Evolutionary conservation across 2,113 vertebrate genomes (phyloP).

Genomic region (Fulica atra): DNA sequence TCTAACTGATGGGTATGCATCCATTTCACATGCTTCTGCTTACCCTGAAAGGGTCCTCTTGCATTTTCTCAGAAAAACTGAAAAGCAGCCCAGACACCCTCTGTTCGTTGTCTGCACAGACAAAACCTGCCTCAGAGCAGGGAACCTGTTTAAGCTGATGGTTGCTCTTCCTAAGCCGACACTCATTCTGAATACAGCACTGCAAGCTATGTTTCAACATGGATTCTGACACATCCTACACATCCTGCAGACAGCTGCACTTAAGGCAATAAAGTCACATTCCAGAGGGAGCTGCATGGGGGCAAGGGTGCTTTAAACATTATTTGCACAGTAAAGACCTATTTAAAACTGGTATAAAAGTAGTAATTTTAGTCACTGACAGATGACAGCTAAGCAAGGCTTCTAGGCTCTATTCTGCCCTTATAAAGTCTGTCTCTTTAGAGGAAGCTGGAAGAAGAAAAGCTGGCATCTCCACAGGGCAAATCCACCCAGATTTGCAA

Average conservation of each 20-base stretch:
- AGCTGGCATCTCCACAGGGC: background rate
- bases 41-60: background rate
- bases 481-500: background rate
- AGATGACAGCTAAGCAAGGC: background rate
- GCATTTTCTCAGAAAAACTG: background rate
- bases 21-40: background rate
- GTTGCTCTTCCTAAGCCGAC: background rate
- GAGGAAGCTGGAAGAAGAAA: background rate
- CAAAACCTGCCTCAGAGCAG: background rate
- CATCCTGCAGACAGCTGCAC: background rate
- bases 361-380: background rate
- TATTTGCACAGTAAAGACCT: background rate
- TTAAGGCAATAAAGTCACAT: background rate
- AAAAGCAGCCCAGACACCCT: background rate
- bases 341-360: background rate
- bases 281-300: background rate
- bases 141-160: background rate
- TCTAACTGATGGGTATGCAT: background rate
- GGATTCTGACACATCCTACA: background rate
- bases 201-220: background rate
- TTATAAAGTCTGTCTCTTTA: background rate
- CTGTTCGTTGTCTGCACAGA: background rate
- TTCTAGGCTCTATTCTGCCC: background rate
- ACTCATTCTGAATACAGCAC: background rate
- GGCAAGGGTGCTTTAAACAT: background rate